Base-by-base conservation (phyloP, 2,113 vertebrate species). In the Syngnathus typhle region DNA sequence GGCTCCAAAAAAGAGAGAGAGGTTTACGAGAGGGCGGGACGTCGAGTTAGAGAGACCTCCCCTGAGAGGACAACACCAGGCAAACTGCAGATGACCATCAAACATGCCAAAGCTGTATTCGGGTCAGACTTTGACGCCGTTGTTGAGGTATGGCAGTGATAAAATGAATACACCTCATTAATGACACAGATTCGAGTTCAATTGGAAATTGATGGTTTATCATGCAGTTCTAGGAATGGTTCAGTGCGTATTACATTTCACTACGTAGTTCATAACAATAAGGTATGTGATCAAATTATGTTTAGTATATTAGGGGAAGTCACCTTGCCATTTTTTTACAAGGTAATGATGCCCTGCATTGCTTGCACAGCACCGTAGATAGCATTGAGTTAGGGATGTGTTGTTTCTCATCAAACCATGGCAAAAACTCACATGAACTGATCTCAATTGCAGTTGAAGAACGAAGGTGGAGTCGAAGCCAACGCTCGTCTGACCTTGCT, bases 51-150 rank as follows among this genome's bases (percentile, higher is more conserved):
- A 1, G 43, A 58, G 2, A 38, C 37, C 0, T 36, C 0, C 7
- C 4, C 46, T 3, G 59, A 5, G 1, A 44, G 0, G 0, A 0
- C 19, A 59, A 72, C 58, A 46, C 65, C 71, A 52, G 54, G 32
- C 58, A 60, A 74, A 39, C 82, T 92, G 62, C 67, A 89, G 76
- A 78, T 92, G 78, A 70, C 72, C 13, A 84, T 93, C 74, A 90
- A 85, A 64, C 86, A 89, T 9, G 75, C 75, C 5, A 74, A 78
- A 15, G 84, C 91, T 39, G 58, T 92, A 6, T 89, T 90, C 58
- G 91, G 91, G 51, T 91, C 90, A 1, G 90, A 93, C 79, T 93
- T 92, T 43, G 91, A 92, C 49, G 85, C 92, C 47, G 77, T 90
- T n/a, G 73, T 92, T 60, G 86, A 89, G 84, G 90, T 92, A 81